Evolutionary conservation across 2,113 vertebrate genomes (phyloP).

Genomic region (Scalopus aquaticus): DNA sequence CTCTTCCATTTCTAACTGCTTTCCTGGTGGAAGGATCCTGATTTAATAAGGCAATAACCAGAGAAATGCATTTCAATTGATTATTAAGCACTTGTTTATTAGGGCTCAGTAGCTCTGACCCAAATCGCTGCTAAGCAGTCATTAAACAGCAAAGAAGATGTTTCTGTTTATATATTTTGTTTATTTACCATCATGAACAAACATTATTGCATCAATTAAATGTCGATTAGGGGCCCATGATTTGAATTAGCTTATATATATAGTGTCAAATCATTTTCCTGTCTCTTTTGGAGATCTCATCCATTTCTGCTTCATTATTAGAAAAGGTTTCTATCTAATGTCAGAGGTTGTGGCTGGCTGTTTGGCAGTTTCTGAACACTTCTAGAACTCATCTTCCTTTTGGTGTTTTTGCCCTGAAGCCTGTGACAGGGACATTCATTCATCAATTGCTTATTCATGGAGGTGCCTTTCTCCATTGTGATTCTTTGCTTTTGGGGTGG

Average conservation of each 20-base stretch:
- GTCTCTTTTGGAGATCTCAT: conserved; percentile 78
- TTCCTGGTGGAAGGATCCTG: conserved; percentile 59
- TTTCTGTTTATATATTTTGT: conserved; percentile 85
- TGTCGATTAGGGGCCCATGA: conserved; percentile 81
- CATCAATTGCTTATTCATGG: conserved; percentile 69
- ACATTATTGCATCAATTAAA: conserved; percentile 86
- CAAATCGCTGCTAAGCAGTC: conserved; percentile 78
- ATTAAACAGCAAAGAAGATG: conserved; percentile 82
- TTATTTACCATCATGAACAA: conserved; percentile 84
- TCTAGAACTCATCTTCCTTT: conserved; percentile 48
- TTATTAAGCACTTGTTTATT: conserved; percentile 87
- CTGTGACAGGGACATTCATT: conserved; percentile 43
- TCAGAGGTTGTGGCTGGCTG: conserved; percentile 71
- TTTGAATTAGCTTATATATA: conserved; percentile 78
- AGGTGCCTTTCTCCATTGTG: conserved; percentile 67
- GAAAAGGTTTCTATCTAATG: conserved; percentile 63
- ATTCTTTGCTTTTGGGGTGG: conserved; percentile 47
- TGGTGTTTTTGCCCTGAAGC: conserved; percentile 60
- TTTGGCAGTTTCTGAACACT: conserved; percentile 45
- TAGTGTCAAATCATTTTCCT: conserved; percentile 79
- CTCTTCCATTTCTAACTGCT: neutral
- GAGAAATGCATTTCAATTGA: conserved; percentile 85
- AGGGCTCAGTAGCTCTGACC: conserved; percentile 83
- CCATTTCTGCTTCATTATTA: conserved; percentile 64
- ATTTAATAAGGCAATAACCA: conserved; percentile 84